Conservation (phyloP, 2,113 vertebrate species). For the Tychaedon coryphoeus region DNA sequence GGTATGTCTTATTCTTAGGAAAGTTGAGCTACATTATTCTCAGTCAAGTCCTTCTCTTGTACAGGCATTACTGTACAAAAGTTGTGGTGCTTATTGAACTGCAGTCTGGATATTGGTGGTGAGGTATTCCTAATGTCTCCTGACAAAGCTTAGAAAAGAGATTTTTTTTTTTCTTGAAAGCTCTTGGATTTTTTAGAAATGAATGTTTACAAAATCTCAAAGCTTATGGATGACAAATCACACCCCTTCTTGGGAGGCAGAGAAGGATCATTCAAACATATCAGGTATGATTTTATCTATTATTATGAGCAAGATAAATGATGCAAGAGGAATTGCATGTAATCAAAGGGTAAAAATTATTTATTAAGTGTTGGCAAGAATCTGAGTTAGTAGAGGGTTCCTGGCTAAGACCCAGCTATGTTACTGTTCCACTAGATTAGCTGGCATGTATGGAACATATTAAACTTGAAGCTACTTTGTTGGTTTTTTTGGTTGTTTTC, state of each 20-base stretch:
- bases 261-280: not conserved
- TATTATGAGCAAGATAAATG: not conserved
- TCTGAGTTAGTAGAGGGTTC: not conserved
- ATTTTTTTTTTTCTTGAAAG: not conserved
- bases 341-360: not conserved
- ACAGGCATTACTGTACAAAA: not conserved
- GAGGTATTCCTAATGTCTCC: not conserved
- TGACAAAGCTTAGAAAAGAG: not conserved
- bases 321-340: not conserved
- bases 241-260: not conserved
- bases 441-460: not conserved
- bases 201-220: not conserved
- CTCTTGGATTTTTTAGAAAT: not conserved
- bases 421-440: not conserved
- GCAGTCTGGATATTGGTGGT: not conserved
- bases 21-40: not conserved
- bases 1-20: not conserved
- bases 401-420: not conserved
- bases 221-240: not conserved
- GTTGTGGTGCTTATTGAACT: not conserved
- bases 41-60: not conserved
- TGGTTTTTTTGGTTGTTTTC: too few relatives aligned
- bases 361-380: not conserved
- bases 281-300: not conserved
- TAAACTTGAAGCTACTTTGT: not conserved